Base-by-base conservation (phyloP, 2,797 vertebrate genomes). In the Lophius americanus region DNA sequence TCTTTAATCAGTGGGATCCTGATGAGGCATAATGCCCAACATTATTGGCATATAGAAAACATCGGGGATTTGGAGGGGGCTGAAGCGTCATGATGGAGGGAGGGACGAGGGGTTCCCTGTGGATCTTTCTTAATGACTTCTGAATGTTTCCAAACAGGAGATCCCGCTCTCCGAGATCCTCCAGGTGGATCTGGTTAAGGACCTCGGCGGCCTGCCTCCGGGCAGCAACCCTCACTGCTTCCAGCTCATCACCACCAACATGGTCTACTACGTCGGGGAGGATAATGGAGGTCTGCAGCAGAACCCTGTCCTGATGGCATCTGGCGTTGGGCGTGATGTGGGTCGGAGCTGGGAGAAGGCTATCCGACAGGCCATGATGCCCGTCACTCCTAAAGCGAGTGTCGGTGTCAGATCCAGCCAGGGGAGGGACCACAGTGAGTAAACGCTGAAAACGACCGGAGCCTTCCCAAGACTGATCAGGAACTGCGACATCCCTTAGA, bases 121-220 rank as follows among this genome's bases (percentile, higher is more conserved):
- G 56, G 32, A 43, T 12, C 35, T 4, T 7, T 36, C 36, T 14
- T 2, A 53, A 53, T 13, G 43, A 0, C 36, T n/a, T 46, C n/a
- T 38, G 4, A 38, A 7, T 50, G 8, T 36, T 9, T 36, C 10
- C 10, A 41, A 2, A 52, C 87, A 98, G 96, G 96, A 97, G 93
- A 95, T 98, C 87, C 96, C 96, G 7, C 92, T 98, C 87, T 97
- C 96, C 23, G 96, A 98, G 94, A 97, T 98, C 92, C 95, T 98
- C 32, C 95, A 95, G 84, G 93, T 98, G 87, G 95, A 94, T 85
- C 89, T 84, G 3, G 94, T 94, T 5, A 92, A 88, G 88, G 95
- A 96, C 91, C 92, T 96, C 66, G 78, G 89, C 73, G 91, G 90
- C 39, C 85, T 95, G 75, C 90, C 95, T 9, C 92, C 91, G 86